Evolutionary conservation across 2,113 vertebrate genomes (phyloP).

Genomic region (Aegithalos caudatus): DNA sequence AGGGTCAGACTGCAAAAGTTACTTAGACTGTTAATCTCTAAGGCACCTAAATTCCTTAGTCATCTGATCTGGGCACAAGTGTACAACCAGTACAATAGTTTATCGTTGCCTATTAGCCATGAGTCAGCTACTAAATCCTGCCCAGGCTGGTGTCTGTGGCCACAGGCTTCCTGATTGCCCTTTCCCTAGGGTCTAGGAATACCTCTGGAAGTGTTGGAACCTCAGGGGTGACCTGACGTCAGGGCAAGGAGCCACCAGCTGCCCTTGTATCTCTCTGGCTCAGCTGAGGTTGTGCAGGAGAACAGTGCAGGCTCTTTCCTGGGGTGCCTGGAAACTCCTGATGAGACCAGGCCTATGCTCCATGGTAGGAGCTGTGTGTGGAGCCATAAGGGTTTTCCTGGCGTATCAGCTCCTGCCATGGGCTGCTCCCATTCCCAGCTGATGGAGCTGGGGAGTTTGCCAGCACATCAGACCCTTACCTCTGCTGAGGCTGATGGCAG

Average conservation of each 20-base stretch:
- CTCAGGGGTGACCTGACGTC: fast-evolving
- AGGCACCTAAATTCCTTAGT: conserved; percentile 39
- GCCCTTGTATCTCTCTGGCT: too few relatives aligned
- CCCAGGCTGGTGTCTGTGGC: neutral
- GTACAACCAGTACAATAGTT: neutral
- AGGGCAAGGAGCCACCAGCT: neutral
- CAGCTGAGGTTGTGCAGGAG: neutral
- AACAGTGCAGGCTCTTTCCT: neutral
- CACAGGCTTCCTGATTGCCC: neutral
- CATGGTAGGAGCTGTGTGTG: fast-evolving
- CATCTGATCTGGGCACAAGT: conserved; percentile 8
- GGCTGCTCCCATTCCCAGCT: neutral
- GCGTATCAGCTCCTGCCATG: fast-evolving
- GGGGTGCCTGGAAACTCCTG: neutral
- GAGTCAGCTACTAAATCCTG: conserved; percentile 10
- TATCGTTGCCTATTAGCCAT: neutral
- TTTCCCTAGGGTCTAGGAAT: neutral
- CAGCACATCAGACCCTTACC: neutral
- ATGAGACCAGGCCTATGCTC: neutral
- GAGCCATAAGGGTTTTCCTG: neutral
- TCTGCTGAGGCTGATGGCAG: neutral
- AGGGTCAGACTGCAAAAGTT: neutral
- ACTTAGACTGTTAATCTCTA: neutral
- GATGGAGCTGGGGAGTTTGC: neutral
- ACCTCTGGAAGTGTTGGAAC: neutral